phyloP scores from a whole-genome alignment of 2,797 vertebrate species.

The Ataeniobius toweri region DNA sequence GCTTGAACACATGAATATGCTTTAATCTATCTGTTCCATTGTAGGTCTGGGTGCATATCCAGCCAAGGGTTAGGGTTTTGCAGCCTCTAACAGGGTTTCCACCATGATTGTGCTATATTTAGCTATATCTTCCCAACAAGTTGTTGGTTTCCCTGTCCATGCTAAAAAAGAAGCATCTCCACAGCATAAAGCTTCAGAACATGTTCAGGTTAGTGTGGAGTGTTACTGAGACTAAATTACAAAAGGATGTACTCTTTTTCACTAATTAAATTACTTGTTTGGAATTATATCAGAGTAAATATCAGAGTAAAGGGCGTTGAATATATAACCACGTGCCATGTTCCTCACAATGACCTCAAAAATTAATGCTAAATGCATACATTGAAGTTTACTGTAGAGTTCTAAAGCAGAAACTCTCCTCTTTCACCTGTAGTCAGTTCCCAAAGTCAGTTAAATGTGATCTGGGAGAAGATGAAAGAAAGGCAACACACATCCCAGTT shows the following conservation, averaged over 20 bases:
- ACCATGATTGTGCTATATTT: too few relatives aligned
- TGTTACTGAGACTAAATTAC: too few relatives aligned
- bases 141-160: too few relatives aligned
- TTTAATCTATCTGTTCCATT: not conserved
- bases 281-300: too few relatives aligned
- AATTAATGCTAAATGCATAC: not conserved
- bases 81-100: too few relatives aligned
- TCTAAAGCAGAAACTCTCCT: slow-evolving; percentile 30
- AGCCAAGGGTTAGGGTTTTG: not conserved
- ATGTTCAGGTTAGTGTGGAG: too few relatives aligned
- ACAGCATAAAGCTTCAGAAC: too few relatives aligned
- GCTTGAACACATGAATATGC: not conserved
- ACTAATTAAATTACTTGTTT: too few relatives aligned
- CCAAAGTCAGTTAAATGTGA: slow-evolving; percentile 59
- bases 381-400: slow-evolving; percentile 6
- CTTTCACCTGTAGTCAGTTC: slow-evolving; percentile 42
- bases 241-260: too few relatives aligned
- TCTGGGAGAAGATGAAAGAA: slow-evolving; percentile 27
- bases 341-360: not conserved
- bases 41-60: not conserved
- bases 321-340: not conserved
- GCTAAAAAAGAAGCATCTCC: too few relatives aligned
- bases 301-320: too few relatives aligned
- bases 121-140: too few relatives aligned
- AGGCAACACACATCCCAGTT: slow-evolving; percentile 42